A percentile compares a stretch with the other conserved stretches of the same genome.
Conservation (phyloP, 2,797 vertebrate genomes). For the Bovichtus diacanthus region DNA sequence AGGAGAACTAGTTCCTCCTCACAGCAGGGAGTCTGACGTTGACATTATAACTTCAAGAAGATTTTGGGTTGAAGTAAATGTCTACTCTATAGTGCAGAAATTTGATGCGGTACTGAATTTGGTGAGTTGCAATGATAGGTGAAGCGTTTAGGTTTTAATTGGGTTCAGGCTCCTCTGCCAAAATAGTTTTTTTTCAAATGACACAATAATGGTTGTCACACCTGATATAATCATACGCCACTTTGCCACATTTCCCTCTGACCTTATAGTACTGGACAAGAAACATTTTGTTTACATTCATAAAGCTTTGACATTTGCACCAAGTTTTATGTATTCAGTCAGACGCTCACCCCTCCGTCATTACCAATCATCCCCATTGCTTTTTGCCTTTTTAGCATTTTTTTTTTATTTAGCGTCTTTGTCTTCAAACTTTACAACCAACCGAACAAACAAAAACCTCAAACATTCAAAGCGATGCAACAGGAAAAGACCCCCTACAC, state of each 20-base stretch:
- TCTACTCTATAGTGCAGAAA: conserved; percentile 11
- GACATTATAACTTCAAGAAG: conserved; percentile 4
- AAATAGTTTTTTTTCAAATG: conserved; percentile 1
- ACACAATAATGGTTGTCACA: background rate
- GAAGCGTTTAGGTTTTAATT: conserved; percentile 20
- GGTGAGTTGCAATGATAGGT: background rate
- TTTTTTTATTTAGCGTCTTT: background rate
- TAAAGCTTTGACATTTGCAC: background rate
- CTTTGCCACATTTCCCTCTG: background rate
- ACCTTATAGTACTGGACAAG: too few relatives aligned
- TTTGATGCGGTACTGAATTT: background rate
- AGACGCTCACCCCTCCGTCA: background rate
- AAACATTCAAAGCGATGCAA: conserved; percentile 44
- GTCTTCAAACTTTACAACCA: background rate
- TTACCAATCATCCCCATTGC: background rate
- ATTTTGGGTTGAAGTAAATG: conserved; percentile 4
- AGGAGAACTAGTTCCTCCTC: conserved; percentile 1
- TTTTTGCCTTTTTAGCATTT: background rate
- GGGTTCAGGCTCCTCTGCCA: background rate
- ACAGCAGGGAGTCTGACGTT: conserved; percentile 12
- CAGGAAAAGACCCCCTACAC: conserved; percentile 38
- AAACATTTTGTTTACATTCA: background rate
- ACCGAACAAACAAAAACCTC: background rate
- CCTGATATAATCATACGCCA: background rate
- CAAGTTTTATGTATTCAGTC: too few relatives aligned